Percentiles rank a stretch among this genome's conserved stretches.
These are phyloP conservation scores for Punctoribates punctum DNA, from an alignment of 2,888 invertebrate genomes.

Conservation along the genomic window DNA sequence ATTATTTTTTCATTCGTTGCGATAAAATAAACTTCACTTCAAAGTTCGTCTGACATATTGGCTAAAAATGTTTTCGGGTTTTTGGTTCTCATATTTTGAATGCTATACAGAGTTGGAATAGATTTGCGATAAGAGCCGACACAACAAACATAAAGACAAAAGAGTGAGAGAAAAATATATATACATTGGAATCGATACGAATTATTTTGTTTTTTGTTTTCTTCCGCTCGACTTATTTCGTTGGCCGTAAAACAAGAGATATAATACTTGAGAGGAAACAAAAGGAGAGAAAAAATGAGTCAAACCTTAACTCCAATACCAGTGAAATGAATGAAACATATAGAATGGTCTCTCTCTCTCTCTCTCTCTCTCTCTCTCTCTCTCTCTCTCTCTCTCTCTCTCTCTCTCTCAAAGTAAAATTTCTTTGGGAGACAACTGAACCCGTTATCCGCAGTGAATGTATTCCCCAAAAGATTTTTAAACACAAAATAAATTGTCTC, in stretches of 20 bases:
- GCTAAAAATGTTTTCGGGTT: not conserved
- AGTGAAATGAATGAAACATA: not conserved
- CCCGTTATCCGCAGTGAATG: not conserved
- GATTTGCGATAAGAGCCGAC: too few relatives aligned
- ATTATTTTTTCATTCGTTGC: slow-evolving; percentile 11
- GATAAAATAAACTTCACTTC: slow-evolving; percentile 10
- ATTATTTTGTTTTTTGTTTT: not conserved
- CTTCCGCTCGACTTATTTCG: not conserved
- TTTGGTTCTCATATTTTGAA: not conserved
- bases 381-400: too few relatives aligned
- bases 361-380: too few relatives aligned
- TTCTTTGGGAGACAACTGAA: not conserved
- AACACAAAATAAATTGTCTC: not conserved
- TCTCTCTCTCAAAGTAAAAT: too few relatives aligned
- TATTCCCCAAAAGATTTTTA: slow-evolving; percentile 15
- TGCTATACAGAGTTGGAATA: too few relatives aligned
- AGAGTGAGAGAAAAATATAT: not conserved
- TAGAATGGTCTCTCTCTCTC: too few relatives aligned
- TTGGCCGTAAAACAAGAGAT: not conserved
- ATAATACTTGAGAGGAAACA: not conserved
- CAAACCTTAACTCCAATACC: not conserved
- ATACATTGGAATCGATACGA: not conserved
- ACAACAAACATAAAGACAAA: not conserved
- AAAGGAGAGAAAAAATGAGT: not conserved
- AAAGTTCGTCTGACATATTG: not conserved